phyloP scores from a whole-genome alignment of 2,113 vertebrate genomes.

The Corythoichthys intestinalis region DNA sequence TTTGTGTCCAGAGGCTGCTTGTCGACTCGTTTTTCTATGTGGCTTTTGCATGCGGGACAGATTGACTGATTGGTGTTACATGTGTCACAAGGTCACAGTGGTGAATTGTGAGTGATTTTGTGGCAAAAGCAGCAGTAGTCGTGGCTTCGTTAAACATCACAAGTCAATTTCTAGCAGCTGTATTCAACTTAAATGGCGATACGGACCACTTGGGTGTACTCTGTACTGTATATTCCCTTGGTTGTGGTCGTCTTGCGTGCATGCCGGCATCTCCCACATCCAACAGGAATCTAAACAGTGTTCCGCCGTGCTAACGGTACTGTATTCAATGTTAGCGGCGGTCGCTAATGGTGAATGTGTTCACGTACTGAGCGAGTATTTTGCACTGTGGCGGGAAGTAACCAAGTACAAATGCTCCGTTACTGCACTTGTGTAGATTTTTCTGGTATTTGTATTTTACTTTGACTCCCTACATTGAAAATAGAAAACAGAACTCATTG shows the following conservation, averaged over 20 bases:
- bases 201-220: background rate
- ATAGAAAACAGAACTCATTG: no score
- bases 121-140: background rate
- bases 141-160: background rate
- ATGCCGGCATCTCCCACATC: background rate
- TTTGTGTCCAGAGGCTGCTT: conserved; percentile 23
- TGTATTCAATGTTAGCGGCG: background rate
- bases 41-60: conserved; percentile 42
- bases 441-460: background rate
- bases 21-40: conserved; percentile 21
- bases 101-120: background rate
- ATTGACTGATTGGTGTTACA: background rate
- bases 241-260: background rate
- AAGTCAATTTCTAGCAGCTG: background rate
- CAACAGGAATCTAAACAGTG: background rate
- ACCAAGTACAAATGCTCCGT: background rate
- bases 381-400: background rate
- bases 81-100: background rate
- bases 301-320: background rate
- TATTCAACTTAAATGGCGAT: background rate
- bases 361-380: background rate
- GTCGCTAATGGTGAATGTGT: background rate
- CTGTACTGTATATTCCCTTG: background rate
- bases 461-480: no score
- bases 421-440: background rate